Base-by-base conservation (phyloP, 92 coral and sea anemone species). In the Plumapathes pennacea region DNA sequence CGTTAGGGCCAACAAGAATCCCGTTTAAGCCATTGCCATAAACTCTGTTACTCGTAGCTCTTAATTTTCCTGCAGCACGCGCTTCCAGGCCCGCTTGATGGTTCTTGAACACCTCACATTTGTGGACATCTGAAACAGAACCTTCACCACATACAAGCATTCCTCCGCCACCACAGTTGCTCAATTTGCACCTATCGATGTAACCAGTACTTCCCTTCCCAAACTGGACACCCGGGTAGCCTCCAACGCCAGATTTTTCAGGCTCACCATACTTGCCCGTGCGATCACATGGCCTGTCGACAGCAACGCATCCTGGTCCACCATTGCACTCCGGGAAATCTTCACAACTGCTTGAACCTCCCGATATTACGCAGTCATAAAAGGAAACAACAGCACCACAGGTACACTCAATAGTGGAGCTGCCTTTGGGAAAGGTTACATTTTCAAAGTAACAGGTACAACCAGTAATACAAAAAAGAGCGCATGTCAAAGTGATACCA, bases 281-380 rank as follows among this genome's bases (percentile, higher is more conserved):
- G 25, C 94, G 80, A 40, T 57, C 49, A 32, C 94, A 85, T n/a
- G 71, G 44, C 19, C 32, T 31, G 11, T 78, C 81, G 25, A 51
- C 40, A 4, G 85, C 84, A 32, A 74, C 49, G 41, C 94, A 85
- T 27, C 81, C 84, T n/a, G 77, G 49, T 10, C 89, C 94, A 2
- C 94, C 94, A 24, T 69, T 74, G 51, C 94, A 85, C 1, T 85
- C 89, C 34, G 94, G 94, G 41, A 38, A 85, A 37, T 85, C 89
- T 24, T 71, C 80, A 69, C 94, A 85, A 44, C 85, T 53, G 22
- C 23, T 8, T 15, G 2, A 25, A 26, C 94, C 94, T 7, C 62
- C 74, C 2, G 94, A 85, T 34, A 85, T 81, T 9, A 47, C 30
- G 32, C 92, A 85, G 4, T 49, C 43, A 2, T 26, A 21, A 62